Base-by-base conservation (phyloP, 2,797 vertebrate genomes). In the Chaenodraco wilsoni region DNA sequence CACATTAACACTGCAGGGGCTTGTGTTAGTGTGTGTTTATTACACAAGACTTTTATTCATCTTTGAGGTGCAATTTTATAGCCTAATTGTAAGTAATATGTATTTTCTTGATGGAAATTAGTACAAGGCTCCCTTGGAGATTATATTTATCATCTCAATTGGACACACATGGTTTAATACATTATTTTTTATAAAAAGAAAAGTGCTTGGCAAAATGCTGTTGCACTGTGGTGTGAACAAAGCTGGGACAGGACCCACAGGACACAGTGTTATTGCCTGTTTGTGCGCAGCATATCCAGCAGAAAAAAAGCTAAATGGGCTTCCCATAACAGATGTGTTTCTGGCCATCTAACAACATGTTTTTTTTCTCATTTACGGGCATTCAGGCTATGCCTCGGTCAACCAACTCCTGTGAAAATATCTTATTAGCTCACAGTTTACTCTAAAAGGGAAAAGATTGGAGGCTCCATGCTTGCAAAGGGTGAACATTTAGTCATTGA, bases 361-460 rank as follows among this genome's bases (percentile, higher is more conserved):
- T 16, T 40, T 9, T 54, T 17, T 17, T 52, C n/a, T 16, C 50
- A 59, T 59, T 17, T 10, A 56, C 5, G 12, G 9, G 40, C 50
- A 5, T 59, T 68, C 59, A 52, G 17, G 21, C 3, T 17, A 33
- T 10, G 41, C 16, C 51, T 55, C 16, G 4, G 11, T 19, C n/a
- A 12, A 56, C 3, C 48, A 51, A 6, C 37, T 57, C 15, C 16
- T 40, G n/a, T 4, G 14, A 2, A 61, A 66, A 40, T 23, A 59
- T 50, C 9, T 5, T 44, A 37, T 51, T 19, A 31, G 54, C 40
- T 57, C 45, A 55, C 43, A 23, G n/a, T 16, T 49, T 23, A n/a
- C 65, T 76, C 57, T 64, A 57, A 73, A 79, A 14, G 52, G 73
- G 65, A 67, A 64, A 48, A 23, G 19, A 68, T 9, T 13, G 6